Evolutionary conservation across 2,113 vertebrate species (phyloP), one percentile per base, ranked within the genome.

Genomic region (Sula dactylatra): DNA sequence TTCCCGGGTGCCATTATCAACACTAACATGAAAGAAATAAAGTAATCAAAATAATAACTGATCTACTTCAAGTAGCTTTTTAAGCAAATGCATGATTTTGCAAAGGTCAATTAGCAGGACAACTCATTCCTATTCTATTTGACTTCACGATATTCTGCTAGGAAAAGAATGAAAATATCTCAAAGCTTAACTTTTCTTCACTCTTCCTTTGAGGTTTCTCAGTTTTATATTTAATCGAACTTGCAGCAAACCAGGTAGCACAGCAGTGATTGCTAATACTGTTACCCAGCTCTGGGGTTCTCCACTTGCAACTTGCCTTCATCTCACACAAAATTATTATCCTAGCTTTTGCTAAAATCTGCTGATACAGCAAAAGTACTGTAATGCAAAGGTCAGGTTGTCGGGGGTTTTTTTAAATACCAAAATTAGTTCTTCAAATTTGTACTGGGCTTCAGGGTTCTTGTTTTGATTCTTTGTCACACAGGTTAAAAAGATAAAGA

Each of bases 1-100:
- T 94, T 96, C 83, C 81, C 78, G 91, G 59, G 81, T 95, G 86
- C 50, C 58, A 34, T 93, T 94, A 72, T 27, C 89, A 93, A 38
- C 40, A 54, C 24, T 40, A 76, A 56, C 11, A 54, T 16, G 16
- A 91, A 91, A 91, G 69, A 91, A 83, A 76, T 1, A 10, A 19
- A 56, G 11, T 34, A 76, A 95, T 82, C 61, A 91, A 81, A 52
- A 64, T 76, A 76, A 86, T 62, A 93, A 89, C 55, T 22, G 36
- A 74, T 79, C 56, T 82, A 45, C 40, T 91, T 93, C 65, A 82
- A 92, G 70, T 16, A 84, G 54, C 44, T 89, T 91, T 87, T 90
- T 70, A 87, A 94, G 44, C n/a, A 94, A 95, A 95, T n/a, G 31
- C 16, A 15, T 66, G 54, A 69, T 69, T 95, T 92, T 93, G 27